Percentiles rank a stretch among this genome's conserved stretches.
These are phyloP conservation scores for Syngnathoides biaculeatus DNA, from an alignment of 2,113 vertebrate species.

Conservation along the genomic window DNA sequence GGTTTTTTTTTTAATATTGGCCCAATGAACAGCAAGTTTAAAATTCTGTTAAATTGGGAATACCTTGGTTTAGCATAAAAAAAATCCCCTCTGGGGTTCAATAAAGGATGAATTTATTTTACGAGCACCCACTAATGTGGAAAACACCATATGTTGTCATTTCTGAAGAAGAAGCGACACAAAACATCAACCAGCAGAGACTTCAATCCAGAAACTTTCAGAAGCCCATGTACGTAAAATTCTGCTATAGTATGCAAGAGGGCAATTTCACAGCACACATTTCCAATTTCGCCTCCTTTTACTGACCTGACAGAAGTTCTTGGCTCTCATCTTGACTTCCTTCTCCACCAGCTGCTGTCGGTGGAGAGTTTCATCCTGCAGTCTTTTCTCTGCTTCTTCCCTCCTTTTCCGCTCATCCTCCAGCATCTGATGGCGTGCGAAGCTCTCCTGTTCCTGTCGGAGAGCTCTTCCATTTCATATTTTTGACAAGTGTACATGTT, in stretches of 20 bases:
- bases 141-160: background rate
- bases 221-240: background rate
- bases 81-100: too few relatives aligned
- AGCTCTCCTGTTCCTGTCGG: constrained; percentile 85
- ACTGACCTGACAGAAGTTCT: constrained; percentile 90
- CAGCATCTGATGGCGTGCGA: constrained; percentile 82
- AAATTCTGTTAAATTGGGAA: background rate
- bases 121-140: background rate
- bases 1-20: background rate
- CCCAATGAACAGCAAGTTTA: background rate
- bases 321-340: constrained; percentile 93
- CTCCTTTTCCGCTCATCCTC: constrained; percentile 88
- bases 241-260: background rate
- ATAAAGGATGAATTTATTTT: background rate
- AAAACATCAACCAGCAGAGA: background rate
- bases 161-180: background rate
- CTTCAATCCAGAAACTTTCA: background rate
- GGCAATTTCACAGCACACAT: background rate
- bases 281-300: background rate
- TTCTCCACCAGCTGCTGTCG: constrained; percentile 90
- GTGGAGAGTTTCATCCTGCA: constrained; percentile 84
- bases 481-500: background rate
- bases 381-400: constrained; percentile 84
- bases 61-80: too few relatives aligned
- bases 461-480: background rate